A percentile compares a stretch with the other conserved stretches of the same genome.
Evolutionary conservation across 2,797 vertebrate genomes (phyloP).

Genomic region (Betta splendens): DNA sequence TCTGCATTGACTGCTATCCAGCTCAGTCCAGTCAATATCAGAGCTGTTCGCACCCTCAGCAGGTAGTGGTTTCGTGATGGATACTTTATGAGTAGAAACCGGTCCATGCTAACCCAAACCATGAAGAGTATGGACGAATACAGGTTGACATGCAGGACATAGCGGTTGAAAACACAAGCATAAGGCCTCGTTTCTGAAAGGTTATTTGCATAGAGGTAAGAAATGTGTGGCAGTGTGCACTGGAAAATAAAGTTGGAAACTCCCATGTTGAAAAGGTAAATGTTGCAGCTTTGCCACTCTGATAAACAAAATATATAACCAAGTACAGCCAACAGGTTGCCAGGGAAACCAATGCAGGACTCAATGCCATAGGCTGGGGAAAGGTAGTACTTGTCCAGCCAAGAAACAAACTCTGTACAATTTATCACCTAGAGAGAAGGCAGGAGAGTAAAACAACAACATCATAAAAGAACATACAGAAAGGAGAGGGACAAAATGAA

Average conservation of each 20-base stretch:
- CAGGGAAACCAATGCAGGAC: constrained; percentile 83
- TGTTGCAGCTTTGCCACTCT: constrained; percentile 86
- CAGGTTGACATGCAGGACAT: constrained; percentile 87
- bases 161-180: constrained; percentile 83
- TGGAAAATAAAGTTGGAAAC: constrained; percentile 88
- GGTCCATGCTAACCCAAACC: constrained; percentile 84
- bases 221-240: constrained; percentile 87
- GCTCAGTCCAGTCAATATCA: constrained; percentile 70
- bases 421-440: constrained; percentile 33
- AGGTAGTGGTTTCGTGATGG: constrained; percentile 83
- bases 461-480: too few relatives aligned
- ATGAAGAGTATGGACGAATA: constrained; percentile 93
- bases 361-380: constrained; percentile 82
- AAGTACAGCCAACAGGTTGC: constrained; percentile 82
- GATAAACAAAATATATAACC: constrained; percentile 88
- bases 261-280: constrained; percentile 91
- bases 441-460: too few relatives aligned
- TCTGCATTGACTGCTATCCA: constrained; percentile 85
- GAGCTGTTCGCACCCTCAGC: constrained; percentile 72
- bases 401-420: constrained; percentile 41
- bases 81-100: constrained; percentile 83
- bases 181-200: background rate
- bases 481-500: background rate
- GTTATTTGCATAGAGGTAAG: constrained; percentile 77
- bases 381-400: constrained; percentile 84